Evolutionary conservation across 2,888 invertebrate genomes (phyloP).

Genomic region (Dolomedes plantarius): DNA sequence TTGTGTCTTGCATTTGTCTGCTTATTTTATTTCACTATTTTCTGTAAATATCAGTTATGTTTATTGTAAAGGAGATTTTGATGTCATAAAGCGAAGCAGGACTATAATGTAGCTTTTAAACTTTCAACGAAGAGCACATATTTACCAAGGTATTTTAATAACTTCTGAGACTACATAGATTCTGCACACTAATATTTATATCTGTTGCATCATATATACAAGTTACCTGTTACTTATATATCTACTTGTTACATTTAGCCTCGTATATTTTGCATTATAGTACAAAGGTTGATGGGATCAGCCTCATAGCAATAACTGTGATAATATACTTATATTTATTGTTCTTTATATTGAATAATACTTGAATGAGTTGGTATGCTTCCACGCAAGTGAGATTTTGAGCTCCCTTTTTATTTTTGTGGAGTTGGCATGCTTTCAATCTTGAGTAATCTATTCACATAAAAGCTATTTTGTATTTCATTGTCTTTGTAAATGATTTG

Average conservation of each 20-base stretch:
- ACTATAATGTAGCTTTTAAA: not conserved
- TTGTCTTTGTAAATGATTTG: not conserved
- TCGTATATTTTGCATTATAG: not conserved
- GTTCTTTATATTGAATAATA: constrained; percentile 4
- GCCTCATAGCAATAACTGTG: constrained; percentile 21
- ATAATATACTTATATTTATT: constrained; percentile 8
- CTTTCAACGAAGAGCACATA: not conserved
- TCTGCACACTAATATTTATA: not conserved
- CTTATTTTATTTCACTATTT: too few species aligned
- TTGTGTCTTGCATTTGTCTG: too few species aligned
- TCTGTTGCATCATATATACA: not conserved
- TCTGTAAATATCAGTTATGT: too few species aligned
- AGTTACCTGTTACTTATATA: constrained; percentile 1
- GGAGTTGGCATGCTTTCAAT: not conserved
- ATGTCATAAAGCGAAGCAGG: too few species aligned
- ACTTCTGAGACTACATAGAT: not conserved
- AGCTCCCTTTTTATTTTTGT: not conserved
- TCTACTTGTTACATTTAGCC: not conserved
- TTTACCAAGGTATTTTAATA: not conserved
- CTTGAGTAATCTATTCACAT: not conserved
- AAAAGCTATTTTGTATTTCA: not conserved
- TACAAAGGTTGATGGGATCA: constrained; percentile 19
- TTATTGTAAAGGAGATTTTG: too few species aligned
- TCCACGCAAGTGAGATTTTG: not conserved
- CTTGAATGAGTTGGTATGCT: not conserved